Base-by-base conservation (phyloP, 2,888 invertebrate genomes). In the Pomacea canaliculata region DNA sequence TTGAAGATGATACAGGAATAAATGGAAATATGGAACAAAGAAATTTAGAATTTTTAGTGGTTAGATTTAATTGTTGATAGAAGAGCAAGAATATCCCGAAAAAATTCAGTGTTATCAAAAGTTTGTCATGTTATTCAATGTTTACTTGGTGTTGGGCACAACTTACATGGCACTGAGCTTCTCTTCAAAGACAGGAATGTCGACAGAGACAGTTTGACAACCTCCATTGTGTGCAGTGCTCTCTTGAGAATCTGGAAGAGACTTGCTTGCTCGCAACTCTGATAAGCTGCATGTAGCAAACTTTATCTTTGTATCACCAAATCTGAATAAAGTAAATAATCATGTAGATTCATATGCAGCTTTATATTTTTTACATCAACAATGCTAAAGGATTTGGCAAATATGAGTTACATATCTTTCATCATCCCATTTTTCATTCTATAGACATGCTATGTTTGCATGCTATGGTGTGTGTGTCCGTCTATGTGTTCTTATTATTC, bases 221-320 rank as follows among this genome's bases (percentile, higher is more conserved):
- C 71, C 77, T 46, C 77, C 77, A 23, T 76, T 78, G 23, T 70
- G 73, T 0, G 73, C 23, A n/a, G 70, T 68, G 49, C 68, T 69
- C n/a, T 77, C 77, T 63, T 78, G 76, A 18, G 67, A 62, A 49
- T 78, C 73, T n/a, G 71, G 76, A 56, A 76, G 76, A 10, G 48
- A 16, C 48, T 75, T 72, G n/a, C 75, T 68, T 0, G 71, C 65
- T 19, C 75, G 65, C 27, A 78, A 16, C 37, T 86, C 84, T 5
- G 78, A 75, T 70, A n/a, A n/a, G n/a, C n/a, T 82, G 77, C 85
- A 85, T 71, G 78, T 85, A 19, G 82, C 84, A 80, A 85, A 84
- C 56, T 81, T 81, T 77, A 86, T 75, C 60, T 81, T 79, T 10
- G 80, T 79, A 70, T 85, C 85, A 46, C 86, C 86, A 82, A 84